These are phyloP conservation scores for Leptobrachium ailaonicum DNA, from an alignment of 2,113 vertebrate genomes.

Conservation along the genomic window DNA sequence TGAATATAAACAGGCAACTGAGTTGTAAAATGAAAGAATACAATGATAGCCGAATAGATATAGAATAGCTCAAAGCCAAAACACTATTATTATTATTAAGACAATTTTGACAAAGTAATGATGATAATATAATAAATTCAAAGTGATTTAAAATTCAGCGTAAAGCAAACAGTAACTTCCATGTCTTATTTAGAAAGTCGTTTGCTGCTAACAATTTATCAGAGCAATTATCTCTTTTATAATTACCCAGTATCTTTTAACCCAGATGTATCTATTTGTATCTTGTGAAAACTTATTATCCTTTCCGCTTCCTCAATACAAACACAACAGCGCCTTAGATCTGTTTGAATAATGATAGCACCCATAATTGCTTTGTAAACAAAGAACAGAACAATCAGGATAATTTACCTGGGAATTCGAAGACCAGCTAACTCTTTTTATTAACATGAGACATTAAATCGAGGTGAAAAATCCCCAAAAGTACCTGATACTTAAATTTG, in stretches of 20 bases:
- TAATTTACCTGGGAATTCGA: constrained; percentile 20
- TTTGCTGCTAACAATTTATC: neutral
- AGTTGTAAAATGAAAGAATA: too few species aligned
- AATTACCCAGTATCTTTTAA: neutral
- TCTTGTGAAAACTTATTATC: neutral
- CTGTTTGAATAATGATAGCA: constrained; percentile 31
- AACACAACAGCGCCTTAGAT: neutral
- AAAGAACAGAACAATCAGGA: constrained; percentile 18
- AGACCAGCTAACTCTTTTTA: constrained; percentile 25
- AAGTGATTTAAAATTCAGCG: neutral
- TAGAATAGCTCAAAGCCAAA: too few species aligned
- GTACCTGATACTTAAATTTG: constrained; percentile 1
- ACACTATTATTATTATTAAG: too few species aligned
- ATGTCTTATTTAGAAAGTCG: neutral
- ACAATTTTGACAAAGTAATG: too few species aligned
- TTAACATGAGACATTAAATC: constrained; percentile 18
- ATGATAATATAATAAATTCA: neutral
- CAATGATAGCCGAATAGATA: too few species aligned
- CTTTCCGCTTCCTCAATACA: neutral
- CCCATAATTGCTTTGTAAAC: constrained; percentile 23
- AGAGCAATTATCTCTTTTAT: neutral
- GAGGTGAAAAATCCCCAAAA: constrained; percentile 18
- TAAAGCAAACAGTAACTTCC: neutral
- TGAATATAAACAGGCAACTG: too few species aligned
- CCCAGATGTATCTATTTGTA: neutral